Evolutionary conservation across 2,797 vertebrate genomes (phyloP), one percentile per base, ranked within the genome.

Genomic region (Epinephelus malabaricus): DNA sequence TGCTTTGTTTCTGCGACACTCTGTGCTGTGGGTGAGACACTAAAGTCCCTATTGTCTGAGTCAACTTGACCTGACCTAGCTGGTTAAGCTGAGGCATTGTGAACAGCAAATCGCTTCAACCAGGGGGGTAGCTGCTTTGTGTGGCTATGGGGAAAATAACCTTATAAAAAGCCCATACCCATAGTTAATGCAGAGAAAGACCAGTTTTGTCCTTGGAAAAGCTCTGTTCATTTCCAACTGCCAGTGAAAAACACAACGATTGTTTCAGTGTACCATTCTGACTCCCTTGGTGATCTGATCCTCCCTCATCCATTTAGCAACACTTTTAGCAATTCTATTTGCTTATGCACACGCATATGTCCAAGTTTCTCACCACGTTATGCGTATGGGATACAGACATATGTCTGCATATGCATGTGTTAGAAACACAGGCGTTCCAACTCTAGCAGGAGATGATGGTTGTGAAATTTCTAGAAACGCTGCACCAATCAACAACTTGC

Each of bases 31-130:
- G 94, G 91, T 94, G 92, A 95, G 92, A 95, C 94, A 93, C 95
- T 94, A 94, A 95, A 95, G 95, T 95, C 95, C 83, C 92, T 81
- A 95, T 96, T 96, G 95, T 96, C 93, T 94, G 93, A 94, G 91
- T 95, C 95, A 96, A 96, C 95, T 96, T 96, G 96, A 96, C 95
- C 96, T 95, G 96, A 96, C 96, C 96, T 95, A 89, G 94, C 96
- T 96, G 95, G 95, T 96, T 96, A 96, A 96, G 96, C 96, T 96
- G 94, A 93, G 83, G 93, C 94, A 96, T 96, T 96, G 95, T 95
- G 93, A 93, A 88, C 94, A 93, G 95, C 95, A 96, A 95, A 95
- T 95, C 92, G 94, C 95, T 95, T 95, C 95, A 94, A 93, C 94
- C 87, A 92, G 93, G 95, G 94, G 93, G 95, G 93, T 92, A 90